phyloP scores from a whole-genome alignment of 2,113 vertebrate genomes.

The Trogon surrucura region DNA sequence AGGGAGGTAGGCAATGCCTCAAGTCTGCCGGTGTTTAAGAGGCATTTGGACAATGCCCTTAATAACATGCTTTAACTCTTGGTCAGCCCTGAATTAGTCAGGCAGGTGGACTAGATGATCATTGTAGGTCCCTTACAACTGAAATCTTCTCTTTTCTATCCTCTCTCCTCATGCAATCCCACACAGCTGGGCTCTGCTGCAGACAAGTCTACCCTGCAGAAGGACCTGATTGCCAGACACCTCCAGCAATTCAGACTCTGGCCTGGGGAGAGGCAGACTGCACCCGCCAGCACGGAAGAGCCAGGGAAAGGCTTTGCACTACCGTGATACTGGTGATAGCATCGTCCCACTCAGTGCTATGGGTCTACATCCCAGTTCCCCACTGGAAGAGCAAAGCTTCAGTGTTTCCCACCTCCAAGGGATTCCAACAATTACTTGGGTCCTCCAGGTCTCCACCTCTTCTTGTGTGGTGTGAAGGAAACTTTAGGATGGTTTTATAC shows the following conservation, averaged over 20 bases:
- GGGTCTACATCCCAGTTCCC: background rate
- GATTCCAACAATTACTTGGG: background rate
- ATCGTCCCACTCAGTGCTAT: rapidly evolving
- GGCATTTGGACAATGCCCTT: background rate
- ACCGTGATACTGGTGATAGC: rapidly evolving
- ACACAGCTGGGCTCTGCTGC: background rate
- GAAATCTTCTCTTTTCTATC: background rate
- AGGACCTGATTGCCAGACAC: background rate
- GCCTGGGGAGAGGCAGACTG: background rate
- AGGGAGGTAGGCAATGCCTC: background rate
- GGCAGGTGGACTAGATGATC: background rate
- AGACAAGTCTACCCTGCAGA: background rate
- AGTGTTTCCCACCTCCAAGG: background rate
- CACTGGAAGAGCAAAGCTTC: background rate
- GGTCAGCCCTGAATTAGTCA: background rate
- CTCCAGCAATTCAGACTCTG: background rate
- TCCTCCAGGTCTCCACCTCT: background rate
- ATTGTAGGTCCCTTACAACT: background rate
- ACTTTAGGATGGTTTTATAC: background rate
- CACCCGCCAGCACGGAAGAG: background rate
- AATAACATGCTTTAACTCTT: background rate
- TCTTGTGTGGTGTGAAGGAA: background rate
- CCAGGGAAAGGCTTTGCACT: background rate
- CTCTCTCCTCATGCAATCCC: background rate
- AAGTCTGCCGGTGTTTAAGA: background rate